A percentile compares a stretch with the other conserved stretches of the same genome.
Conservation (phyloP, 2,113 vertebrate species). For the Sinocyclocheilus rhinocerous region DNA sequence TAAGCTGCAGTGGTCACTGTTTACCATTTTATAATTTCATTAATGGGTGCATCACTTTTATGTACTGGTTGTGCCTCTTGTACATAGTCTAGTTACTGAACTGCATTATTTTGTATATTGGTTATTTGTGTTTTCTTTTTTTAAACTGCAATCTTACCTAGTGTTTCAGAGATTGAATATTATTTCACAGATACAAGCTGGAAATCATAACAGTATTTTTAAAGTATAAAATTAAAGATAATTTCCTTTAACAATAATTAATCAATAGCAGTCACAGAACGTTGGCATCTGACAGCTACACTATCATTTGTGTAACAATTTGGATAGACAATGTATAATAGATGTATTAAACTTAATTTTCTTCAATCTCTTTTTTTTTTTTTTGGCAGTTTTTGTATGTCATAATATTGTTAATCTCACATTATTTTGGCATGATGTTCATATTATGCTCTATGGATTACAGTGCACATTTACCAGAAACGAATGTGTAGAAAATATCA, state of each 20-base stretch:
- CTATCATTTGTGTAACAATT: conserved; percentile 21
- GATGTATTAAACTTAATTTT: conserved; percentile 16
- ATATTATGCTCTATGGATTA: neutral
- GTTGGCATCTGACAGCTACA: neutral
- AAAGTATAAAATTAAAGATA: neutral
- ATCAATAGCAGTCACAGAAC: neutral
- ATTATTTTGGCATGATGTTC: neutral
- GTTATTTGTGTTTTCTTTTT: neutral
- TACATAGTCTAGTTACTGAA: conserved; percentile 7
- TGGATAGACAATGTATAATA: conserved; percentile 35
- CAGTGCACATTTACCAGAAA: neutral
- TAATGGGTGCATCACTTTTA: neutral
- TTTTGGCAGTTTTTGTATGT: neutral
- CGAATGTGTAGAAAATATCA: neutral
- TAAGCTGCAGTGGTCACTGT: neutral
- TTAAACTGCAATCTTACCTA: neutral
- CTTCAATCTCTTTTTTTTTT: neutral
- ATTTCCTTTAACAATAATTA: neutral
- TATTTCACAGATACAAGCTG: neutral
- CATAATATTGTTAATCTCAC: neutral
- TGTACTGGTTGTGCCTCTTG: neutral
- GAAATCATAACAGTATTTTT: neutral
- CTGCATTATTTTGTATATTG: neutral
- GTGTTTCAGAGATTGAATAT: no score
- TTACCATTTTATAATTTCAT: neutral